A percentile compares a stretch with the other conserved stretches of the same genome.
These are phyloP conservation scores for Nasonovia ribisnigri DNA, from an alignment of 2,888 invertebrate genomes.

Conservation along the genomic window DNA sequence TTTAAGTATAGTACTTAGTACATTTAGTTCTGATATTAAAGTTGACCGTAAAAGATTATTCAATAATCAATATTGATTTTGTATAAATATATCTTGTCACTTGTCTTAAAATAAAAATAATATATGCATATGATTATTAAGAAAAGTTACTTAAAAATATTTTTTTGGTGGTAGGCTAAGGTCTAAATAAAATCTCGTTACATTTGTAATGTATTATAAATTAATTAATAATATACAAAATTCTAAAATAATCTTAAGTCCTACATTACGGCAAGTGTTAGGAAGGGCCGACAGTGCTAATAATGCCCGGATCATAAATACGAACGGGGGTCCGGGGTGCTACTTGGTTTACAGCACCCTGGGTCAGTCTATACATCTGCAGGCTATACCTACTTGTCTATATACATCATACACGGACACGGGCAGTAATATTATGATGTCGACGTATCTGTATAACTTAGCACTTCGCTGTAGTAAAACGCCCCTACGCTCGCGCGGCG, in stretches of 20 bases:
- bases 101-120: not conserved
- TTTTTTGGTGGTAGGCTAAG: not conserved
- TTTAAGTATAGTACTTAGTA: not conserved
- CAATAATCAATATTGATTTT: not conserved
- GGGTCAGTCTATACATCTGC: not conserved
- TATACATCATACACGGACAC: not conserved
- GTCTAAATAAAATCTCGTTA: not conserved
- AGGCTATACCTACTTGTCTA: not conserved
- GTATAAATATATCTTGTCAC: not conserved
- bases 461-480: not conserved
- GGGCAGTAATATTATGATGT: not conserved
- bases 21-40: not conserved
- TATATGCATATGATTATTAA: not conserved
- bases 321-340: no score
- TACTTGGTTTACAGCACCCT: no score
- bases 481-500: not conserved
- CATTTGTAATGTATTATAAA: not conserved
- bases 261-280: no score
- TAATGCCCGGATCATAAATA: no score
- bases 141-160: not conserved
- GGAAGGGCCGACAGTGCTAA: no score
- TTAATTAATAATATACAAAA: not conserved
- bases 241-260: not conserved
- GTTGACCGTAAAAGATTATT: not conserved
- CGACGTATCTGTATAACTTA: not conserved